These are phyloP conservation scores for Nannoperca australis DNA, from an alignment of 2,797 vertebrate genomes.

Conservation along the genomic window DNA sequence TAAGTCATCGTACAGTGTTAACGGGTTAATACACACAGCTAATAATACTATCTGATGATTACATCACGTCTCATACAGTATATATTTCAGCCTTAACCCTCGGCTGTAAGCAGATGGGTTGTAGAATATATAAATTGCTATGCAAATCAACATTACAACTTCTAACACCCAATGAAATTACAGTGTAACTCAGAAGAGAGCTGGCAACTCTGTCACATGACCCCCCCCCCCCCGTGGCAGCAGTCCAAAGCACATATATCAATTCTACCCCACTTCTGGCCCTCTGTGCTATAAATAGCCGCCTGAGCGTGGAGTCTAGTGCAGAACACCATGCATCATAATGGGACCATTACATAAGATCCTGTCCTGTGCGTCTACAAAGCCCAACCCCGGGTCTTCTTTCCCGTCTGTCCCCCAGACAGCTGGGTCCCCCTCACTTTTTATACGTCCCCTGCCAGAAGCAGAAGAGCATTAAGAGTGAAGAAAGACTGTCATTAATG, in stretches of 20 bases:
- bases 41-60: neutral
- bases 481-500: slow-evolving; percentile 18
- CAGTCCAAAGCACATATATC: slow-evolving; percentile 42
- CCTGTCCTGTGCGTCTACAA: slow-evolving; percentile 31
- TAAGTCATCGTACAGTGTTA: neutral
- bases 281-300: slow-evolving; percentile 67
- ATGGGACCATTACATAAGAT: slow-evolving; percentile 62
- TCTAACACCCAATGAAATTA: neutral
- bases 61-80: neutral
- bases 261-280: slow-evolving; percentile 51
- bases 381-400: slow-evolving; percentile 26
- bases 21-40: neutral
- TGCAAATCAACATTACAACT: slow-evolving; percentile 20
- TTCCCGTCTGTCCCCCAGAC: slow-evolving; percentile 6
- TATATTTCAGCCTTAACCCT: neutral
- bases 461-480: slow-evolving; percentile 3
- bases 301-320: slow-evolving; percentile 40
- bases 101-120: slow-evolving; percentile 4
- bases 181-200: neutral
- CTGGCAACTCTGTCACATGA: neutral
- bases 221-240: slow-evolving; percentile 3
- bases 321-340: slow-evolving; percentile 56
- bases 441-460: neutral
- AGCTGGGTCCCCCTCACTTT: slow-evolving; percentile 22
- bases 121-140: neutral